phyloP scores from a whole-genome alignment of 1,140 invertebrate species.

The Brachionus plicatilis region DNA sequence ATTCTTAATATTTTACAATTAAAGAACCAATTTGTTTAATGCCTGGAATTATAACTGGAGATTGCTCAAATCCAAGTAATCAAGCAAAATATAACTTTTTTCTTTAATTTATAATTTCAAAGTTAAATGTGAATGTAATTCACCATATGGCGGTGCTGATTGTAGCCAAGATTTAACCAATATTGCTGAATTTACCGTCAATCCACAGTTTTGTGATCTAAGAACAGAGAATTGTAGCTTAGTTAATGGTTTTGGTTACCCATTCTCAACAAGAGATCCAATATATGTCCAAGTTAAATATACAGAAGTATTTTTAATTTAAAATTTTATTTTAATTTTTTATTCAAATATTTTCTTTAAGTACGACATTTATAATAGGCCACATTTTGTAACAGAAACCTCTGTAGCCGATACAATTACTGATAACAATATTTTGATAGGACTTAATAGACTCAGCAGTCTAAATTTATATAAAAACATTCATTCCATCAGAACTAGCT shows the following conservation, averaged over 20 bases:
- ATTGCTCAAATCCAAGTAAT: neutral
- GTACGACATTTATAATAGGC: neutral
- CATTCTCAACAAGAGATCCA: neutral
- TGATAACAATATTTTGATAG: neutral
- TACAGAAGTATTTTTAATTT: neutral
- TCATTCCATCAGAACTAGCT: neutral
- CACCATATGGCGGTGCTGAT: neutral
- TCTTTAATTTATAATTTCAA: neutral
- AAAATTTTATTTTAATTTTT: neutral
- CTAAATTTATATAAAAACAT: slow-evolving; percentile 1
- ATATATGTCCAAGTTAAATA: neutral
- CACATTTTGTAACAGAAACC: neutral
- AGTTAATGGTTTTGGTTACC: slow-evolving; percentile 25
- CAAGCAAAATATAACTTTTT: neutral
- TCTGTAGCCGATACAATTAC: neutral
- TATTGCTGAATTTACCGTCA: neutral
- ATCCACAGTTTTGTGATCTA: neutral
- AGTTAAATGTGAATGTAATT: neutral
- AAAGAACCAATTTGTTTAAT: neutral
- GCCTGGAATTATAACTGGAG: neutral
- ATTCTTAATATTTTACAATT: neutral
- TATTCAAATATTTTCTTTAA: neutral
- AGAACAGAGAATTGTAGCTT: neutral
- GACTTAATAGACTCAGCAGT: neutral
- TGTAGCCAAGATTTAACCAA: slow-evolving; percentile 24